Conservation (phyloP, 2,797 vertebrate genomes). For the Arctocebus calabarensis region DNA sequence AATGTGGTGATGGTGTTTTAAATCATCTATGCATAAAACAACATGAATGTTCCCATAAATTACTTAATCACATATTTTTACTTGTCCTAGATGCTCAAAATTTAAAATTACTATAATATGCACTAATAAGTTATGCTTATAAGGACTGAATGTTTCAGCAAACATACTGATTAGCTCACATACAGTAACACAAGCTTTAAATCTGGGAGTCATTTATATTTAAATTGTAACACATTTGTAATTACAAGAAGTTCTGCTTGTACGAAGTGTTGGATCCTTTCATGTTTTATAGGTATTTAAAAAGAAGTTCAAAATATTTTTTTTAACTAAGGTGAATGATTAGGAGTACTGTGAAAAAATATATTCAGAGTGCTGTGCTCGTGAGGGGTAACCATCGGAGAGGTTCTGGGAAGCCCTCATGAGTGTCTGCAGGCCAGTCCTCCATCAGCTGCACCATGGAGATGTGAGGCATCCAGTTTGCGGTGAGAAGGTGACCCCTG, state of each 20-base stretch:
- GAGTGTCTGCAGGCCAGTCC: not conserved
- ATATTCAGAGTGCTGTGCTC: not conserved
- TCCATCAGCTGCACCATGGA: not conserved
- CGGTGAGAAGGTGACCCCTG: fast-evolving
- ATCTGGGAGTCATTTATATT: not conserved
- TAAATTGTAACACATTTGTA: not conserved
- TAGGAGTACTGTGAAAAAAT: slow-evolving; percentile 37
- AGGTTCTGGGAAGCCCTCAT: not conserved
- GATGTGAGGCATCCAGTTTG: fast-evolving
- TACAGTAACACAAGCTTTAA: not conserved
- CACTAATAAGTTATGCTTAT: slow-evolving; percentile 3
- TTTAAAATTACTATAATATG: slow-evolving; percentile 21
- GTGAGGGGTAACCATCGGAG: not conserved
- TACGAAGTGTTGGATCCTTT: not conserved
- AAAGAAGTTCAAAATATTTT: slow-evolving; percentile 13
- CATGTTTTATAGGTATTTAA: not conserved
- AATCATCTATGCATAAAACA: slow-evolving; percentile 51
- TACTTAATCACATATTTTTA: slow-evolving; percentile 57
- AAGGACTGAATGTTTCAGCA: not conserved
- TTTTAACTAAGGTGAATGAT: not conserved
- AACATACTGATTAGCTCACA: not conserved
- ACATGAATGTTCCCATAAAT: slow-evolving; percentile 12
- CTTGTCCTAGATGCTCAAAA: not conserved
- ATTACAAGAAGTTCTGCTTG: not conserved
- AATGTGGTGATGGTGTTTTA: slow-evolving; percentile 52